Evolutionary conservation across 2,797 vertebrate genomes (phyloP), one percentile per base, ranked within the genome.

Genomic region (Cuculus canorus): DNA sequence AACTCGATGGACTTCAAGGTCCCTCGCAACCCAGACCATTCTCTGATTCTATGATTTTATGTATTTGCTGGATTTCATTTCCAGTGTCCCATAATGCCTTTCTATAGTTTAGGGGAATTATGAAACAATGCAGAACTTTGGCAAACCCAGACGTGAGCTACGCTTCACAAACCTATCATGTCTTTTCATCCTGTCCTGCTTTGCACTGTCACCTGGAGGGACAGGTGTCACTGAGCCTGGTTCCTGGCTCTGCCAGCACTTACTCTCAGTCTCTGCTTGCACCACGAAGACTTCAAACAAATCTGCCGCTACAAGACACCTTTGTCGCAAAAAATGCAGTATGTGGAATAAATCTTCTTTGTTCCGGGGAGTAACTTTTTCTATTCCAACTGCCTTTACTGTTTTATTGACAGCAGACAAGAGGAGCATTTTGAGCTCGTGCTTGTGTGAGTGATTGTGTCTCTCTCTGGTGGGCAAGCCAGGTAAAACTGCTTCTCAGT

Each of bases 381-480:
- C 48, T 14, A 37, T 30, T 16, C 25, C 54, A 63, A 13, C 59
- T 32, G 18, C 30, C 52, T 65, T 59, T 37, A 16, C 11, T 71
- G 60, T 47, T 57, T 32, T 43, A 37, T 2, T 17, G 33, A 3
- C 12, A 71, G 48, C 33, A 6, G 0, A 30, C 24, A 50, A 64
- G 75, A 37, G 52, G 30, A 87, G n/a, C 33, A 8, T 43, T 33
- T 2, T 18, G 64, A 85, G 54, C 19, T 37, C 1, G 37, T 47
- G 79, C 10, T 17, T 72, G 50, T 16, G 60, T 1, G 10, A 82
- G 87, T 32, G 53, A 65, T 24, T 33, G 73, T 86, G 68, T 82
- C 71, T 92, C 88, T 96, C 90, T 90, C 95, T 92, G 71, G 64
- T 90, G 88, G 91, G 91, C 64, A 89, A 93, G 75, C 37, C 86